phyloP scores from a whole-genome alignment of 2,797 vertebrate species.

The Gambelia wislizenii region DNA sequence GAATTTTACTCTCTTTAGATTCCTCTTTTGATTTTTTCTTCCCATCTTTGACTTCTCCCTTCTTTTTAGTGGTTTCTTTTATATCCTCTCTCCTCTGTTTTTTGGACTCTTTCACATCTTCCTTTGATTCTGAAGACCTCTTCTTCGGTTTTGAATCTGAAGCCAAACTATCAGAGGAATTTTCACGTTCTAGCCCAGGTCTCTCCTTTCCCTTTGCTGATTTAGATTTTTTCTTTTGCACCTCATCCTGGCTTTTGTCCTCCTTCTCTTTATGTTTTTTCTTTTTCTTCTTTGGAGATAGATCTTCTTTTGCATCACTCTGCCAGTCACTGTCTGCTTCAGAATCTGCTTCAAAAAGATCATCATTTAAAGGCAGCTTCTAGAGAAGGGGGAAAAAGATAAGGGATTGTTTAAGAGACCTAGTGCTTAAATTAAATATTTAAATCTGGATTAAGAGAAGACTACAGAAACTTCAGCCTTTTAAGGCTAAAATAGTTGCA shows the following conservation, averaged over 20 bases:
- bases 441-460: neutral
- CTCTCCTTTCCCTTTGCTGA: conserved; percentile 88
- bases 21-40: conserved; percentile 85
- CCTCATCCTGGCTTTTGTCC: conserved; percentile 71
- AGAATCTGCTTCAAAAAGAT: conserved; percentile 91
- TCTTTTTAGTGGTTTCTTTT: conserved; percentile 81
- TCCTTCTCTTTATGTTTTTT: conserved; percentile 79
- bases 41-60: conserved; percentile 75
- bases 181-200: conserved; percentile 77
- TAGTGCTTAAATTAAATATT: neutral
- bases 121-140: conserved; percentile 84
- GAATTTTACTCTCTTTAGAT: conserved; percentile 81
- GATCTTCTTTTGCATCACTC: conserved; percentile 83
- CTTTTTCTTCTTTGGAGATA: conserved; percentile 91
- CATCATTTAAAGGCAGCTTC: conserved; percentile 87
- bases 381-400: conserved; percentile 62
- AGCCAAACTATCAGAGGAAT: conserved; percentile 64
- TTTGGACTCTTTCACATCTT: conserved; percentile 86
- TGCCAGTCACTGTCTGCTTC: conserved; percentile 83
- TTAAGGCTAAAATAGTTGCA: neutral
- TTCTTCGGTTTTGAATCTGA: conserved; percentile 85
- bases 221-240: conserved; percentile 85
- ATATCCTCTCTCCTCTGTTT: conserved; percentile 87
- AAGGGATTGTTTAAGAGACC: neutral
- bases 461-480: neutral